Base-by-base conservation (phyloP, 2,113 vertebrate genomes). In the Microcebus tavaratra region DNA sequence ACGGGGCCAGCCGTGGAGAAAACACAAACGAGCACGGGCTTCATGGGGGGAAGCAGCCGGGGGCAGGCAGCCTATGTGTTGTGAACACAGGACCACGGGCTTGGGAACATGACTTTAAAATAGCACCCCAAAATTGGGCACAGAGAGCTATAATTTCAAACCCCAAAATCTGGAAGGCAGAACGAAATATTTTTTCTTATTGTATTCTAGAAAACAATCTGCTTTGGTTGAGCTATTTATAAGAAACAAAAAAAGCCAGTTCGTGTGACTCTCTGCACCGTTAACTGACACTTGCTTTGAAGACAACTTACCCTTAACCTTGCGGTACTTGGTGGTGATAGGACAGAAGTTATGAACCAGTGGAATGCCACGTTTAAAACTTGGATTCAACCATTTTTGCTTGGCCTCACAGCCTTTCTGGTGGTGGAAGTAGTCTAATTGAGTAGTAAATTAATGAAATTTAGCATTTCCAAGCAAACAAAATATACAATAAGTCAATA, bases 81-180 rank as follows among this genome's bases (percentile, higher is more conserved):
- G 79, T 55, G 79, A 87, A 84, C 55, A n/a, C 23, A 79, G 80
- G 45, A 1, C 42, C 13, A 15, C 6, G 29, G 70, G 13, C 53
- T 76, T 55, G 25, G n/a, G 90, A 92, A 67, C 36, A 18, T 4
- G 10, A n/a, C 55, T 91, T 89, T 53, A 72, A 81, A 85, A 82
- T 78, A 63, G n/a, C 12, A 89, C 15, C 65, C 25, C 29, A 53
- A 39, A 89, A 68, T 72, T 72, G 79, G 67, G 8, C 34, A 72
- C 45, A 42, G 68, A 96, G 68, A 91, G 34, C 82, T 92, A 11
- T 94, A 80, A 95, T 94, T 92, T 92, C 65, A 87, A 25, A 25
- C 73, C 39, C 20, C 29, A 79, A 93, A 95, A 89, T 67, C 80
- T 11, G 72, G 59, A 89, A 93, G 50, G 18, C 8, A 39, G 72